These are phyloP conservation scores for Acleris emargana DNA, from an alignment of 2,888 invertebrate species.

Conservation along the genomic window DNA sequence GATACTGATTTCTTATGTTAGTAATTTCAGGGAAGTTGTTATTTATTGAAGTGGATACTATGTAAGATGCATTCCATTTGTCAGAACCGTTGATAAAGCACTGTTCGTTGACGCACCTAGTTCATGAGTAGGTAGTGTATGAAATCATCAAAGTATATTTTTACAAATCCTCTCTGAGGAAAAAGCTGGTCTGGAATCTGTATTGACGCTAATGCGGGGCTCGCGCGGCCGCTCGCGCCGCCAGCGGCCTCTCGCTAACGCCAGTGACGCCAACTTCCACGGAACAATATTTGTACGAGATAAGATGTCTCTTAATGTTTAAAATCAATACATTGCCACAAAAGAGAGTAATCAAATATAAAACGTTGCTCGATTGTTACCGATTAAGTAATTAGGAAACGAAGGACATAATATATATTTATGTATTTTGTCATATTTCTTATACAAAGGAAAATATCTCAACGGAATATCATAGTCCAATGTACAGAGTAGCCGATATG, in stretches of 20 bases:
- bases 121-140: slow-evolving; percentile 65
- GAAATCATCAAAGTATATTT: slow-evolving; percentile 63
- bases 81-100: slow-evolving; percentile 70
- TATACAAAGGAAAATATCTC: slow-evolving; percentile 81
- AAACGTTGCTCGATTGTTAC: slow-evolving; percentile 79
- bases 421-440: slow-evolving; percentile 79
- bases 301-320: slow-evolving; percentile 60
- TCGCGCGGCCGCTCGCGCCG: neutral
- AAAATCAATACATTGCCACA: slow-evolving; percentile 73
- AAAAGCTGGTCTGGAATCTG: slow-evolving; percentile 51
- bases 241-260: slow-evolving; percentile 9
- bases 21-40: slow-evolving; percentile 66
- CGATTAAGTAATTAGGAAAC: slow-evolving; percentile 72
- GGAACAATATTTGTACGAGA: slow-evolving; percentile 45
- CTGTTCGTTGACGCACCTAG: slow-evolving; percentile 77
- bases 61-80: slow-evolving; percentile 80
- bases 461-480: slow-evolving; percentile 81
- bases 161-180: slow-evolving; percentile 61
- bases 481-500: slow-evolving; percentile 79
- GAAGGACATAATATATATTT: slow-evolving; percentile 69
- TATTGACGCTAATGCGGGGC: slow-evolving; percentile 45
- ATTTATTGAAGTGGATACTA: slow-evolving; percentile 69
- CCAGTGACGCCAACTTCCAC: slow-evolving; percentile 22
- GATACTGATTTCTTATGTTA: slow-evolving; percentile 63
- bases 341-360: slow-evolving; percentile 74